A percentile compares a stretch with the other conserved stretches of the same genome.
phyloP scores from a whole-genome alignment of 1,140 invertebrate genomes.

The Spodoptera frugiperda region DNA sequence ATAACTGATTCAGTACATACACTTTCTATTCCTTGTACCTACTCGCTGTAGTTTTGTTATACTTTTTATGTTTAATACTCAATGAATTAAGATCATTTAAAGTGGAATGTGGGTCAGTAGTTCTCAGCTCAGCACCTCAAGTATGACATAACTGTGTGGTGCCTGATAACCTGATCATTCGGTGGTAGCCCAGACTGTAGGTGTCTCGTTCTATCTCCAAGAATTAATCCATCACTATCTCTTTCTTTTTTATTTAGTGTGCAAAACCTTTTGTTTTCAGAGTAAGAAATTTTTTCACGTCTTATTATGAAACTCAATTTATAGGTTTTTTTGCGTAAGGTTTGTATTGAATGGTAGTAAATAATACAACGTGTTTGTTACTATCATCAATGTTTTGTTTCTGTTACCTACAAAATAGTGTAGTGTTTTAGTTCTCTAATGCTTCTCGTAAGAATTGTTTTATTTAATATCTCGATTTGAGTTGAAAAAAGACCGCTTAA shows the following conservation, averaged over 20 bases:
- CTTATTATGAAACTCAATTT: neutral
- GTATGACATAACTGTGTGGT: constrained; percentile 46
- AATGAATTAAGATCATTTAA: neutral
- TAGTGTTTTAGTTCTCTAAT: too few relatives aligned
- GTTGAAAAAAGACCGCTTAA: neutral
- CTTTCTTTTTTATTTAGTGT: neutral
- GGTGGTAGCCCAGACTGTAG: neutral
- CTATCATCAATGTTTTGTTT: too few relatives aligned
- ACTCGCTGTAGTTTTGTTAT: neutral
- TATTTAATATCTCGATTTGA: too few relatives aligned
- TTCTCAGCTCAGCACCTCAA: constrained; percentile 41
- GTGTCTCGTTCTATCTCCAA: neutral
- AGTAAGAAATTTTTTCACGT: constrained; percentile 4
- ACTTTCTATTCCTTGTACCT: too few relatives aligned
- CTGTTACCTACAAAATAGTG: too few relatives aligned
- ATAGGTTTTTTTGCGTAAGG: neutral
- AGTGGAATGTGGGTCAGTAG: constrained; percentile 41
- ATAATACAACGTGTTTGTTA: neutral
- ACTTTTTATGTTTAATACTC: neutral
- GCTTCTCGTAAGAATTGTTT: too few relatives aligned
- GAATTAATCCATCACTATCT: neutral
- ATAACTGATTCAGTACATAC: too few relatives aligned
- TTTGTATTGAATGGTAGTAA: neutral
- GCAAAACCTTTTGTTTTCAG: constrained; percentile 23
- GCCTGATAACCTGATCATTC: neutral